Evolutionary conservation across 1,140 invertebrate species (phyloP).

Genomic region (Eumeta japonica): DNA sequence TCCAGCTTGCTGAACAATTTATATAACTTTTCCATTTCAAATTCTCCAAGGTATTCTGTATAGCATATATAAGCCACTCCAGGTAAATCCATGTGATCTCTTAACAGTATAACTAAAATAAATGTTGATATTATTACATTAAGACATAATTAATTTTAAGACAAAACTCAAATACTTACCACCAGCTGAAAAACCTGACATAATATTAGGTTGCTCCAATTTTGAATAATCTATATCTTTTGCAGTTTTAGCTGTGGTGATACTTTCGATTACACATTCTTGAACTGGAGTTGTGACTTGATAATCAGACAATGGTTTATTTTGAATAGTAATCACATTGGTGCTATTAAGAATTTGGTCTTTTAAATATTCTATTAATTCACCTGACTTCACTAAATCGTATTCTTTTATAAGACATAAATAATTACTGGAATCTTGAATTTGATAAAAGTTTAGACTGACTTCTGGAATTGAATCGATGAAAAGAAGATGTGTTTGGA

Average conservation of each 20-base stretch:
- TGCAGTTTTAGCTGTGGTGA: conserved; percentile 20
- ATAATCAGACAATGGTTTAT: conserved; percentile 34
- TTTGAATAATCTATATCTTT: conserved; percentile 16
- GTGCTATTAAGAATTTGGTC: conserved; percentile 20
- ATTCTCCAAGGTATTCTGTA: conserved; percentile 29
- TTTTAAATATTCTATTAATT: conserved; percentile 33
- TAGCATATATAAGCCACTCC: conserved; percentile 31
- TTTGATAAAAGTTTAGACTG: conserved; percentile 29
- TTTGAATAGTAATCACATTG: conserved; percentile 29
- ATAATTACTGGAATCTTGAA: conserved; percentile 20
- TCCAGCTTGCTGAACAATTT: conserved; percentile 26
- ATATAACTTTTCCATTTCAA: conserved; percentile 26
- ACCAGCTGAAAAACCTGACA: conserved; percentile 40
- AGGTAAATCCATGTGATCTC: conserved; percentile 27
- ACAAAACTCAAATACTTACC: conserved; percentile 19
- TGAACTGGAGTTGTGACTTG: conserved; percentile 17
- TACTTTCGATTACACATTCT: conserved; percentile 24
- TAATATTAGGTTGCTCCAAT: conserved; percentile 45
- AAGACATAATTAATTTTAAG: conserved; percentile 5
- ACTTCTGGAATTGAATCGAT: conserved; percentile 25
- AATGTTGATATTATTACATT: too few species aligned
- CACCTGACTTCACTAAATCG: conserved; percentile 29
- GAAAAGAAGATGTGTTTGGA: conserved; percentile 18
- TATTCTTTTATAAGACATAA: conserved; percentile 35
- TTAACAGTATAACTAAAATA: conserved; percentile 30